A percentile compares a stretch with the other conserved stretches of the same genome.
phyloP scores from a whole-genome alignment of 2,113 vertebrate species.

The Microtus pennsylvanicus region DNA sequence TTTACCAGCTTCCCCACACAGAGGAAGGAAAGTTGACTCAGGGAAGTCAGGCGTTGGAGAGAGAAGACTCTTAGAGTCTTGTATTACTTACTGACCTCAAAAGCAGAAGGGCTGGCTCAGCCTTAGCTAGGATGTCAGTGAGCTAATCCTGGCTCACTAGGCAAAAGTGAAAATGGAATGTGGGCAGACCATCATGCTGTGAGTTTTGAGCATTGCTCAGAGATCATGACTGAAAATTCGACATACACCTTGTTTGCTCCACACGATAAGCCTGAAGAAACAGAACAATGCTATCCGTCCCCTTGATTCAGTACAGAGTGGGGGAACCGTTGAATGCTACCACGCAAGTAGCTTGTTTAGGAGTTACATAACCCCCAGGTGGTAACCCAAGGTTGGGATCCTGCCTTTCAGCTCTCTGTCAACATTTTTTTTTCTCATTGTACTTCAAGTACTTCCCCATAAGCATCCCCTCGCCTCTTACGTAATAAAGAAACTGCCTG shows the following conservation, averaged over 20 bases:
- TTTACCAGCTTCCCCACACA: neutral
- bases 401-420: neutral
- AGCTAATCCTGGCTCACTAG: slow-evolving; percentile 55
- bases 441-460: neutral
- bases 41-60: slow-evolving; percentile 36
- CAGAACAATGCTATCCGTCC: neutral
- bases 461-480: neutral
- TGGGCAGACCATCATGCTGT: neutral
- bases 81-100: slow-evolving; percentile 81
- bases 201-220: neutral
- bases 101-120: slow-evolving; percentile 80
- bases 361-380: neutral
- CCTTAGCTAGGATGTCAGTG: slow-evolving; percentile 50
- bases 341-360: neutral
- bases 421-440: neutral
- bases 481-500: slow-evolving; percentile 11
- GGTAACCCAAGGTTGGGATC: neutral
- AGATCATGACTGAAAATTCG: neutral
- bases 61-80: slow-evolving; percentile 70
- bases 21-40: slow-evolving; percentile 67
- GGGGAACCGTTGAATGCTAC: neutral
- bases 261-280: neutral
- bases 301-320: neutral
- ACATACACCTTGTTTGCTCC: neutral
- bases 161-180: slow-evolving; percentile 40